Evolutionary conservation across 1,140 invertebrate species (phyloP).

Genomic region (Drosophila rhopaloa): DNA sequence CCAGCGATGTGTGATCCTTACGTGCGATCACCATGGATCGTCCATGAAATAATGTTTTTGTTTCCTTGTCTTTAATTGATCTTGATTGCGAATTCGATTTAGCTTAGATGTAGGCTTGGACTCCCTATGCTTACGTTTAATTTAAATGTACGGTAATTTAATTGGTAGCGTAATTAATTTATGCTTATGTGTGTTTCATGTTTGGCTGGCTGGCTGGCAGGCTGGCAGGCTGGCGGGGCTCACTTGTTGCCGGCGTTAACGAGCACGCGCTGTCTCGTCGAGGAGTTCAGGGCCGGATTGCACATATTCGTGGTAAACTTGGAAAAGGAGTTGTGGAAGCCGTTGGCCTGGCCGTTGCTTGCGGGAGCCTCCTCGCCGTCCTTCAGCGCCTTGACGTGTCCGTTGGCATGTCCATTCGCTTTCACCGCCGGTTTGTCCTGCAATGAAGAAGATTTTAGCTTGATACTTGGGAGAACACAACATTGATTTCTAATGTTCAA

Average conservation of each 20-base stretch:
- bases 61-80: slow-evolving; percentile 38
- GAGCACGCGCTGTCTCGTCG: slow-evolving; percentile 72
- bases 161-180: slow-evolving; percentile 76
- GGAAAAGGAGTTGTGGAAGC: slow-evolving; percentile 63
- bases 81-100: slow-evolving; percentile 57
- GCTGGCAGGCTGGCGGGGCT: slow-evolving; percentile 56
- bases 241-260: slow-evolving; percentile 70
- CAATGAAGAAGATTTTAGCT: neutral
- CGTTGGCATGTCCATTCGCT: slow-evolving; percentile 75
- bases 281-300: slow-evolving; percentile 68
- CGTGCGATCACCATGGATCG: slow-evolving; percentile 55
- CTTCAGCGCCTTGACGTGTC: slow-evolving; percentile 36
- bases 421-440: slow-evolving; percentile 69
- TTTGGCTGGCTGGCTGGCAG: slow-evolving; percentile 65
- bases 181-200: slow-evolving; percentile 71
- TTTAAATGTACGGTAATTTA: slow-evolving; percentile 72
- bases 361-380: slow-evolving; percentile 44
- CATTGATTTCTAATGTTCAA: too few relatives aligned
- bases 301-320: slow-evolving; percentile 76
- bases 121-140: slow-evolving; percentile 76
- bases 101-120: slow-evolving; percentile 74
- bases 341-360: slow-evolving; percentile 56
- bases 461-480: too few relatives aligned
- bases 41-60: slow-evolving; percentile 56
- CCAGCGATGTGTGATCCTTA: slow-evolving; percentile 31